Evolutionary conservation across 1,140 invertebrate genomes (phyloP), one percentile per base, ranked within the genome.

Genomic region (Fragariocoptes setiger): DNA sequence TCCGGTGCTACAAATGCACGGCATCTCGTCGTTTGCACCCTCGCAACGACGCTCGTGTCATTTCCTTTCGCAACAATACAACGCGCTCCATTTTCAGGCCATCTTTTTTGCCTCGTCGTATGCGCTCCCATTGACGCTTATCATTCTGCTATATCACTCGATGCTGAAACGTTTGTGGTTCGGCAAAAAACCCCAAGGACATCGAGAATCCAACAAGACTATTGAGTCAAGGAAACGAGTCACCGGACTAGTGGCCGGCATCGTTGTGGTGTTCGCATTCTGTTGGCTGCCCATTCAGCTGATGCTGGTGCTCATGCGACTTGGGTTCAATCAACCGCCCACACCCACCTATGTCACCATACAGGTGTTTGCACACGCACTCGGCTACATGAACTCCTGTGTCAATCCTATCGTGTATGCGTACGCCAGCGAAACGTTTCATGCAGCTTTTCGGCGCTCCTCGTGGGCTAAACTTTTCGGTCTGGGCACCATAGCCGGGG

Each of bases 231-330:
- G 83, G 57, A 74, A 74, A 55, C 65, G 82, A 44, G 85, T 88
- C 1, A 92, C 83, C 1, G 64, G 77, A 44, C 76, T 94, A 70
- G 79, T 94, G 4, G 67, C 88, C 25, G 74, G 85, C 17, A 82
- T 94, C 14, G 79, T 92, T 0, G 70, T 79, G 17, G 82, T 85
- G 21, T 92, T 92, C 56, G 83, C 83, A 8, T 62, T 86, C 22
- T 90, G 83, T 59, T 94, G 86, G 86, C 71, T 76, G 49, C 85
- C 85, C 2, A 77, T 92, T 51, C 83, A 74, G 67, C 63, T 78
- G 36, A 74, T 80, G 22, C 63, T 82, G 19, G 66, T 80, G 31
- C 62, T 74, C 41, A 79, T 78, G 55, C 73, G 72, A 13, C 51
- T 78, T 20, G 59, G 68, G 45, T 51, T 62, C 37, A 80, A 76